Evolutionary conservation across 2,797 vertebrate species (phyloP), one percentile per base, ranked within the genome.

Genomic region (Gymnothorax javanicus): DNA sequence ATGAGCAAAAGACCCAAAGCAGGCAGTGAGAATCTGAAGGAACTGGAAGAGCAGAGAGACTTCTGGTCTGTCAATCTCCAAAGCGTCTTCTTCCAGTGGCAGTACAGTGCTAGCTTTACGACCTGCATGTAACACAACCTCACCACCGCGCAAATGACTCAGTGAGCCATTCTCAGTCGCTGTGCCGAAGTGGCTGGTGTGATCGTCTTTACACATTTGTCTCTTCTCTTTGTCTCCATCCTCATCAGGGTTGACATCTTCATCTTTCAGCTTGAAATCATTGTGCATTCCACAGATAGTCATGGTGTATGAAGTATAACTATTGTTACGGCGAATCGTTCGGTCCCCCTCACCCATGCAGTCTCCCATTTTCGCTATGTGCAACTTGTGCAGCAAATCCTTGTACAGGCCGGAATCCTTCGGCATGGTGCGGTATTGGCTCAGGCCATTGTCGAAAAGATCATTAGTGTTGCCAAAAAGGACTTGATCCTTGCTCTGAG

Each of bases 31-130:
- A 91, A 99, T 99, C 89, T 99, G 99, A 67, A 99, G 96, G 90
- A 99, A 99, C 91, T 99, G 98, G 94, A 99, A 99, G n/a, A 99
- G 97, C 0, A 96, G 94, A 0, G 98, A 98, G 85, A 99, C 98
- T 90, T 98, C 96, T 0, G 89, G 96, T 92, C 9, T 97, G 96
- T 92, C 99, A 4, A 96, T 96, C 57, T 99, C 98, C 86, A 33
- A 96, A 95, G 91, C 97, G 95, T 91, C 98, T 92, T 97, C 97
- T 73, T 97, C 97, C 71, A 94, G 57, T 3, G 95, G 95, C 81
- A 90, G 43, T 0, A 82, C 87, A 62, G 93, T 95, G 85, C 93
- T 93, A 56, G 91, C 88, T 0, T 88, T 3, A 0, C 82, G 64
- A 0, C 89, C 93, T 90, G 94, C 89, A 88, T 97, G 97, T 11